These are phyloP conservation scores for Aspiorhynchus laticeps DNA, from an alignment of 2,113 vertebrate genomes.

Conservation along the genomic window DNA sequence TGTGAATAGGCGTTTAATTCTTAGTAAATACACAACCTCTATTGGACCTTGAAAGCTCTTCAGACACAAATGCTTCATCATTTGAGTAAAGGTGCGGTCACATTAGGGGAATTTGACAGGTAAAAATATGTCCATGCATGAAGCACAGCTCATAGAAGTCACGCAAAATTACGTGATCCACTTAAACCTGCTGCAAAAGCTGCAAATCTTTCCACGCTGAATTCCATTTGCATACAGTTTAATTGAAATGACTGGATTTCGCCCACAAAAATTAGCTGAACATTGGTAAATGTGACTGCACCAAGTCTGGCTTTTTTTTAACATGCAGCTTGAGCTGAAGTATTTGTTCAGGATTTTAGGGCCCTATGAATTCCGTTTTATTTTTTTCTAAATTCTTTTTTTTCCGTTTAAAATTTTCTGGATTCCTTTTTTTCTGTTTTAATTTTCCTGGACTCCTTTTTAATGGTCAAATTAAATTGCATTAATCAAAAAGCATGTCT, in stretches of 20 bases:
- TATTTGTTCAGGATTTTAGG: background rate
- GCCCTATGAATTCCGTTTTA: too few species aligned
- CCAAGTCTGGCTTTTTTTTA: background rate
- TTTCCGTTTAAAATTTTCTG: too few species aligned
- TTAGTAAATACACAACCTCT: background rate
- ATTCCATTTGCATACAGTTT: background rate
- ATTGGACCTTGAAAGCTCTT: background rate
- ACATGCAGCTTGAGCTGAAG: background rate
- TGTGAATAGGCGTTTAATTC: background rate
- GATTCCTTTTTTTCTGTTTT: too few species aligned
- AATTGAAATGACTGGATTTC: background rate
- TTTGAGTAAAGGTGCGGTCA: background rate
- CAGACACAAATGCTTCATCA: background rate
- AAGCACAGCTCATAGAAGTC: background rate
- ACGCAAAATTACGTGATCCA: background rate
- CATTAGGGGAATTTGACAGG: background rate
- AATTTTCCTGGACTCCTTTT: too few species aligned
- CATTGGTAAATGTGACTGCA: background rate
- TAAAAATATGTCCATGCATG: background rate
- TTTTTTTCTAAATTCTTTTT: too few species aligned
- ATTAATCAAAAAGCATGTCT: too few species aligned
- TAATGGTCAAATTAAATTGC: too few species aligned
- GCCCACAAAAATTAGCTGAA: too few species aligned
- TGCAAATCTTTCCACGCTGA: background rate
- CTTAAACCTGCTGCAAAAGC: background rate